Evolutionary conservation across 2,888 invertebrate species (phyloP).

Genomic region (Lagria hirta): DNA sequence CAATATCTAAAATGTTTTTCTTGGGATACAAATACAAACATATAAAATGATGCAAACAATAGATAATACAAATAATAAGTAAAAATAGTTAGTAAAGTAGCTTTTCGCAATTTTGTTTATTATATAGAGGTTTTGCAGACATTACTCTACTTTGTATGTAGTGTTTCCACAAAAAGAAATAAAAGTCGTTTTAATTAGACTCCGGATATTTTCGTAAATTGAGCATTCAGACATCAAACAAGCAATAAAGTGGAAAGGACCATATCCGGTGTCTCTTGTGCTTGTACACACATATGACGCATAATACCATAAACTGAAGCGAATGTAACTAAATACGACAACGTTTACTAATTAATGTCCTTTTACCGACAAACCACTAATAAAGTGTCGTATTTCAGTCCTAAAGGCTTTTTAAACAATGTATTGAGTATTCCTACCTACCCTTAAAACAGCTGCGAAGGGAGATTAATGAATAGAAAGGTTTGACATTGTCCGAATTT

Average conservation of each 20-base stretch:
- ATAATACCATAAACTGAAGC: not conserved
- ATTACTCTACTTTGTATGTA: too few species aligned
- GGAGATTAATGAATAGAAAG: conserved; percentile 4
- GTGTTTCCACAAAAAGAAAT: too few species aligned
- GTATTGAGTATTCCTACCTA: conserved; percentile 3
- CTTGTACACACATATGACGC: conserved; percentile 11
- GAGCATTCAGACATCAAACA: conserved; percentile 15
- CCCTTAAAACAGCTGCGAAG: conserved; percentile 6
- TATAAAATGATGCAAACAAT: too few species aligned
- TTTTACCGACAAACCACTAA: conserved; percentile 20
- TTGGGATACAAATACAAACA: too few species aligned
- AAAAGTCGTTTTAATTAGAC: conserved; percentile 9
- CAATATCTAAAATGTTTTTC: too few species aligned
- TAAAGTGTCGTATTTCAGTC: conserved; percentile 20
- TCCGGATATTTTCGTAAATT: conserved; percentile 9
- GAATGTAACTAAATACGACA: conserved; percentile 18
- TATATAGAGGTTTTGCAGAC: too few species aligned
- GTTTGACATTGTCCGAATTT: not conserved
- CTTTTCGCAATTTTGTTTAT: too few species aligned
- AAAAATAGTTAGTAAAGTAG: too few species aligned
- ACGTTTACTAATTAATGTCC: conserved; percentile 24
- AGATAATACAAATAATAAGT: too few species aligned
- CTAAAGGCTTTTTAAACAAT: conserved; percentile 14
- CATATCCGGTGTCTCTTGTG: conserved; percentile 8
- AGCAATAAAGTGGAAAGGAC: conserved; percentile 9